Evolutionary conservation across 2,888 invertebrate species (phyloP), one percentile per base, ranked within the genome.

Genomic region (Ernsta delagoae): DNA sequence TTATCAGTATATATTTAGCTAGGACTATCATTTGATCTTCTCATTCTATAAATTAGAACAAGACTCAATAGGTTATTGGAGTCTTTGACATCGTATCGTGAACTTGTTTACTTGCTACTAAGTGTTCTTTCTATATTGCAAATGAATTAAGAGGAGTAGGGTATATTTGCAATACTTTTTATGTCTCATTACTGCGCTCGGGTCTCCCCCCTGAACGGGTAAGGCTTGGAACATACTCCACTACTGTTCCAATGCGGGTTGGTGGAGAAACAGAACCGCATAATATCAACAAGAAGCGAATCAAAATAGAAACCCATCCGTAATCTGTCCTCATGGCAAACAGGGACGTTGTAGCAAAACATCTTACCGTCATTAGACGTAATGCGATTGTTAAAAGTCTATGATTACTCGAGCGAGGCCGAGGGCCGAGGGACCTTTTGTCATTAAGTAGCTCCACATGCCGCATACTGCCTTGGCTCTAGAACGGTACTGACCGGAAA

Each of bases 361-460:
- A 43, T 24, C 59, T 60, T 60, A 60, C 54, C 11, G 54, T 63
- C 43, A 54, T 54, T 54, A 63, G 39, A 36, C 16, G 16, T 53
- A 53, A 63, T 54, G 31, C 54, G 41, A 24, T 39, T 54, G 41
- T 63, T 43, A 63, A 54, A 45, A 45, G 54, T 54, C 43, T 41
- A 63, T 31, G 54, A 43, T 24, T 4, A 45, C 45, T 4, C 11
- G n/a, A 45, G 4, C n/a, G 41, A 31, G 63, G 54, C 41, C 34
- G 12, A 43, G 50, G 50, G 12, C n/a, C 61, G 6, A 7, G 24
- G 16, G 5, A 11, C 45, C n/a, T 45, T 24, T 48, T 48, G 36
- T 61, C 61, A 12, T 34, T 50, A 48, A 24, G 24, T 24, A 24
- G 24, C 7, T 12, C 45, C 31, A 48, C 48, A 12, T 50, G 36